Base-by-base conservation (phyloP, 2,797 vertebrate genomes). In the Propithecus perrieri region DNA sequence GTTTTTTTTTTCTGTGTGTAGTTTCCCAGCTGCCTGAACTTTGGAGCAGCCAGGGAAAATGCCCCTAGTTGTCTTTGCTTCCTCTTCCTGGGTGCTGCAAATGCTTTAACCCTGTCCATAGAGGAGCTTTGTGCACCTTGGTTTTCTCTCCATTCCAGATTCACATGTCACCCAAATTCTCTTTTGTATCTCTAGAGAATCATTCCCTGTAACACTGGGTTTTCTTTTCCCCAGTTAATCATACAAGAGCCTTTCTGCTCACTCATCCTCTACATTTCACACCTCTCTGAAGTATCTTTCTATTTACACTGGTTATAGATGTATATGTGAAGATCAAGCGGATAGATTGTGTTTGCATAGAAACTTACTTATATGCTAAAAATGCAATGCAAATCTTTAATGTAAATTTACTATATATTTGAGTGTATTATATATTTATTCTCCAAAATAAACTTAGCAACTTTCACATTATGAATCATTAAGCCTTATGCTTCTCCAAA, bases 401-500 rank as follows among this genome's bases (percentile, higher is more conserved):
- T 95, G 74, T 92, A 96, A 87, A 67, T 74, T 96, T 89, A 97
- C 93, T 94, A 85, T 96, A 89, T 95, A 95, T 97, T 96, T 93
- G 55, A 89, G 24, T 81, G 20, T 84, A 59, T 79, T 85, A 28
- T 96, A 69, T 89, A 95, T 95, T 96, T 97, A 96, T 92, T 96
- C 95, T 93, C 75, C 33, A 94, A 93, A 97, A 92, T 55, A 96
- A 85, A 95, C 91, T 97, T 87, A 95, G 79, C 87, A 91, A 85
- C 83, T 96, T 94, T 93, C 94, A 89, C 78, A 96, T 69, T 91
- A 87, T 98, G 93, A 97, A 96, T 97, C 96, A 97, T 91, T 89
- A 88, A 95, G 87, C 96, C 97, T 91, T 96, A 95, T 97, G 97
- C 89, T 97, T 98, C 80, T 65, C 78, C 69, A 83, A 91, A 94